A percentile compares a stretch with the other conserved stretches of the same genome.
These are phyloP conservation scores for Polylopha cassiicola DNA, from an alignment of 2,888 invertebrate genomes.

Conservation along the genomic window DNA sequence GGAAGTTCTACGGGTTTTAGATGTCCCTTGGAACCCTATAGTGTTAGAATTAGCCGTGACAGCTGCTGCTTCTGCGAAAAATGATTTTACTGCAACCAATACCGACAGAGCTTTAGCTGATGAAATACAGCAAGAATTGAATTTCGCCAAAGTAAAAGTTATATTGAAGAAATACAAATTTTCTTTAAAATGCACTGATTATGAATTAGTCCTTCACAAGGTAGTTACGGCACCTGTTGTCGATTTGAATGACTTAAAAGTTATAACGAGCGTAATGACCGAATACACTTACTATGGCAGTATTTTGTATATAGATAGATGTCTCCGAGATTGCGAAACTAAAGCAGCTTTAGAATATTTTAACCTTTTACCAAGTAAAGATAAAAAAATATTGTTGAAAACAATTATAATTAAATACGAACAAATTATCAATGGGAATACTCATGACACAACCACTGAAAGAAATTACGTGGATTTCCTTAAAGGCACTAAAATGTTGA, in stretches of 20 bases:
- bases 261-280: conserved; percentile 51
- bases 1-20: conserved; percentile 61
- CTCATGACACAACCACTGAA: conserved; percentile 43
- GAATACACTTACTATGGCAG: conserved; percentile 50
- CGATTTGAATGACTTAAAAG: conserved; percentile 56
- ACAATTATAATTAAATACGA: conserved; percentile 58
- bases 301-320: conserved; percentile 57
- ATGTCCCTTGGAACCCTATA: conserved; percentile 62
- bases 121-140: conserved; percentile 63
- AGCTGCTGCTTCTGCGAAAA: conserved; percentile 50
- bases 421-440: conserved; percentile 48
- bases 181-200: conserved; percentile 58
- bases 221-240: conserved; percentile 46
- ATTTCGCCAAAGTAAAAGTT: conserved; percentile 65
- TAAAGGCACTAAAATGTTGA: conserved; percentile 53
- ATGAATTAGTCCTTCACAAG: conserved; percentile 58
- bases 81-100: conserved; percentile 60
- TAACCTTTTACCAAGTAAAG: conserved; percentile 40
- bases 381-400: conserved; percentile 51
- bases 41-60: conserved; percentile 51
- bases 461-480: conserved; percentile 69
- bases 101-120: conserved; percentile 50
- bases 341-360: conserved; percentile 58
- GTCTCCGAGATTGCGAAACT: conserved; percentile 57
- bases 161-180: conserved; percentile 69